phyloP scores from a whole-genome alignment of 2,797 vertebrate genomes.

The Okamejei kenojei region DNA sequence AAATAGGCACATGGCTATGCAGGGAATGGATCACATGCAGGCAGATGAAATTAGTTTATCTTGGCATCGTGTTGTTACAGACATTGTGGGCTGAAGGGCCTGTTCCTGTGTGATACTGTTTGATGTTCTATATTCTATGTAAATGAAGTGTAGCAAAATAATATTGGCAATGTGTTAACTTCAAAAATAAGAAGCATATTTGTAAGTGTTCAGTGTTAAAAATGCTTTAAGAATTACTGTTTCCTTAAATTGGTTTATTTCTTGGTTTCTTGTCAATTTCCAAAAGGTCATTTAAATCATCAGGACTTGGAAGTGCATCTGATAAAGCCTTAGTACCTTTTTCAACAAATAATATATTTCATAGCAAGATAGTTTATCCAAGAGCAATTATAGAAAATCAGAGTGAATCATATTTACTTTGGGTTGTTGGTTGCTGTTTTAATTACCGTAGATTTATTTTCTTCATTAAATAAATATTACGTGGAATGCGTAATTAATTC shows the following conservation, averaged over 20 bases:
- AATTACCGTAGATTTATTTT: neutral
- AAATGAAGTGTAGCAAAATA: neutral
- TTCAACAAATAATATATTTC: neutral
- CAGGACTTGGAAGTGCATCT: neutral
- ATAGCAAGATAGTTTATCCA: neutral
- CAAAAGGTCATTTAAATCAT: slow-evolving; percentile 1
- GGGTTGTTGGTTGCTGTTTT: neutral
- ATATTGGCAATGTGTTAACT: neutral
- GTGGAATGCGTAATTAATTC: neutral
- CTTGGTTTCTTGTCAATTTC: neutral
- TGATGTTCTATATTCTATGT: no score
- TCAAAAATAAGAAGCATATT: neutral
- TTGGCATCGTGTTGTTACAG: no score
- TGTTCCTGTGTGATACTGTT: no score
- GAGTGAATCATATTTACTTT: neutral
- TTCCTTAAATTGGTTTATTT: neutral
- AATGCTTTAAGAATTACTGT: neutral
- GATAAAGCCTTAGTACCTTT: neutral
- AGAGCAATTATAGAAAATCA: neutral
- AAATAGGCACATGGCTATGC: no score
- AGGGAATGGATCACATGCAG: no score
- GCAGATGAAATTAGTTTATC: no score
- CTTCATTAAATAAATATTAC: slow-evolving; percentile 10
- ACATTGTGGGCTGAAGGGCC: no score
- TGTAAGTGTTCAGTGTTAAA: neutral